Evolutionary conservation across 2,797 vertebrate species (phyloP).

Genomic region (Mico argentatus): DNA sequence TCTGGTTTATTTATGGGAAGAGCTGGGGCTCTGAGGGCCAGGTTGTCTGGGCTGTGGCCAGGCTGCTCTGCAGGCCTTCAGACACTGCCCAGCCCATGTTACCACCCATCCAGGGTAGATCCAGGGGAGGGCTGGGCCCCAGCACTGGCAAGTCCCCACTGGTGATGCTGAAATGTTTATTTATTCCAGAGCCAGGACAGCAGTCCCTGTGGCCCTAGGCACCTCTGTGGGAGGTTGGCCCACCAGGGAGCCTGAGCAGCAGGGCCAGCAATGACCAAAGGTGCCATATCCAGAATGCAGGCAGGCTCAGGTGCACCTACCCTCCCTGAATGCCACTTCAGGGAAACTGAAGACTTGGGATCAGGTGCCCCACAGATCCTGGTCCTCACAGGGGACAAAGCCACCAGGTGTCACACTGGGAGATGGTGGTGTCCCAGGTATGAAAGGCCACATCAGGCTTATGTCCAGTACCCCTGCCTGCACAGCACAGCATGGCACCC

Average conservation of each 20-base stretch:
- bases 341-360: too few species aligned
- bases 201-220: neutral
- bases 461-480: neutral
- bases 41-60: constrained; percentile 55
- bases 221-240: neutral
- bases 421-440: neutral
- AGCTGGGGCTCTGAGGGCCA: constrained; percentile 34
- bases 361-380: neutral
- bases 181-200: neutral
- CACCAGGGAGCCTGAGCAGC: neutral
- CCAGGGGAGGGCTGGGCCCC: neutral
- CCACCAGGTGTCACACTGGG: neutral
- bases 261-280: neutral
- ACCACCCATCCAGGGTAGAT: neutral
- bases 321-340: neutral
- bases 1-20: constrained; percentile 74
- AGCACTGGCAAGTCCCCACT: neutral
- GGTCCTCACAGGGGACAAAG: neutral
- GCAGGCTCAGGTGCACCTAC: neutral
- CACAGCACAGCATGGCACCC: neutral
- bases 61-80: constrained; percentile 18
- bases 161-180: neutral
- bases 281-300: neutral
- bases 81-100: neutral
- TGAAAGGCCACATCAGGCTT: neutral